Evolutionary conservation across 2,113 vertebrate genomes (phyloP).

Genomic region (Nothobranchius furzeri): DNA sequence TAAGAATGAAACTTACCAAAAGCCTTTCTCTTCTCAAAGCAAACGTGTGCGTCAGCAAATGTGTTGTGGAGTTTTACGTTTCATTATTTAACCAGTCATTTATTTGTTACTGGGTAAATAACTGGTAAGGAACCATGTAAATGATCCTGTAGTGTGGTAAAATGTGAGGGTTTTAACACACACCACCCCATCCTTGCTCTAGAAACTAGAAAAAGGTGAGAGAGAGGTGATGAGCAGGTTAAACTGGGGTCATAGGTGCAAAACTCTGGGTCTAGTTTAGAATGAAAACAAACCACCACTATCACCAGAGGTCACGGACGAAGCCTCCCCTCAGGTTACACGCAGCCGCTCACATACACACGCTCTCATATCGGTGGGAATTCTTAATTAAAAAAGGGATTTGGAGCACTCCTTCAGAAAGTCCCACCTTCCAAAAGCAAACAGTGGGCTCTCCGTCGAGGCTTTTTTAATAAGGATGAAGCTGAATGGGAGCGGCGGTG

Average conservation of each 20-base stretch:
- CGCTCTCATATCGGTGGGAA: constrained; percentile 13
- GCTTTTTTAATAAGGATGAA: constrained; percentile 63
- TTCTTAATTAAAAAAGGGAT: constrained; percentile 74
- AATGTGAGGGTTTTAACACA: neutral
- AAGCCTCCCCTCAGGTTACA: constrained; percentile 38
- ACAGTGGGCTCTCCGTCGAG: constrained; percentile 38
- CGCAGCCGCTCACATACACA: constrained; percentile 37
- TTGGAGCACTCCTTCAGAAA: constrained; percentile 62
- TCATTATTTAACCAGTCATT: no score
- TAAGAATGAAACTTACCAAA: no score
- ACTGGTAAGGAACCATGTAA: no score
- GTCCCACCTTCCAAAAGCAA: constrained; percentile 70
- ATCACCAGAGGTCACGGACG: constrained; percentile 25
- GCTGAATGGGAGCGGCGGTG: constrained; percentile 34
- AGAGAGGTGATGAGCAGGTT: constrained; percentile 57
- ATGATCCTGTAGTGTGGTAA: no score
- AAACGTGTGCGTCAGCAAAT: no score
- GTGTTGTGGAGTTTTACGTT: no score
- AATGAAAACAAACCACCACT: constrained; percentile 73
- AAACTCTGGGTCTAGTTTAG: constrained; percentile 64
- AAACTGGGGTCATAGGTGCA: constrained; percentile 65
- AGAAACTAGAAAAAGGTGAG: constrained; percentile 26
- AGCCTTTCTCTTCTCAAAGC: no score
- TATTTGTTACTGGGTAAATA: no score
- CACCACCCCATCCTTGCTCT: neutral